Conservation (phyloP, 2,797 vertebrate species). For the Ibycter americanus region DNA sequence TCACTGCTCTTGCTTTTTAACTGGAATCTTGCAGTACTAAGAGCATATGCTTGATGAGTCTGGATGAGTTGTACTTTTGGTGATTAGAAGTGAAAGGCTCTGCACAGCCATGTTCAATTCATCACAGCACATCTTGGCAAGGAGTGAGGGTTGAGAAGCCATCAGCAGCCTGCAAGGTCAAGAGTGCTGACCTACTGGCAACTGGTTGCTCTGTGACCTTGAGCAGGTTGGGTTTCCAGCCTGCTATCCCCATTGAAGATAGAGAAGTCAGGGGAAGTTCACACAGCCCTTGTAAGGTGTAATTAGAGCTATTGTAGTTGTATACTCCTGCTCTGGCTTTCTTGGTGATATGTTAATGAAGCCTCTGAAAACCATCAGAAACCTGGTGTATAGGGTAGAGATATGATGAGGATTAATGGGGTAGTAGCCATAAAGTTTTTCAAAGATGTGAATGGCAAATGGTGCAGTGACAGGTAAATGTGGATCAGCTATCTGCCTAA, state of each 20-base stretch:
- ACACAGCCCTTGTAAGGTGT: background rate
- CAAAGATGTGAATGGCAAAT: background rate
- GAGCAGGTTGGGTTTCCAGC: background rate
- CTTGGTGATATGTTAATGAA: background rate
- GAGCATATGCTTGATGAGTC: constrained; percentile 1
- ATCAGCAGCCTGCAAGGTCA: background rate
- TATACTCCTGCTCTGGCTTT: background rate
- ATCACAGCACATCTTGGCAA: background rate
- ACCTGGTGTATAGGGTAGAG: background rate
- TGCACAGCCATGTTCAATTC: background rate
- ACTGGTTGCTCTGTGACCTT: background rate
- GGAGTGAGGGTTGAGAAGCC: background rate
- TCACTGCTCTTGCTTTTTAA: constrained; percentile 34
- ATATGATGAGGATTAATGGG: background rate
- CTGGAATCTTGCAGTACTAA: background rate
- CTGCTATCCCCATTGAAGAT: background rate
- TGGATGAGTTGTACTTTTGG: constrained; percentile 23
- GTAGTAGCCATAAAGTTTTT: background rate
- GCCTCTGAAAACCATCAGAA: background rate
- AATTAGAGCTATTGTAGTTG: background rate
- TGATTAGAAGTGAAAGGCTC: background rate
- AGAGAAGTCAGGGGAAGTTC: background rate
- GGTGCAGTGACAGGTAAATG: background rate
- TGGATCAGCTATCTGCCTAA: background rate
- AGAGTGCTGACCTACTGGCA: background rate